phyloP scores from a whole-genome alignment of 2,113 vertebrate genomes.

The Xiphias gladius region DNA sequence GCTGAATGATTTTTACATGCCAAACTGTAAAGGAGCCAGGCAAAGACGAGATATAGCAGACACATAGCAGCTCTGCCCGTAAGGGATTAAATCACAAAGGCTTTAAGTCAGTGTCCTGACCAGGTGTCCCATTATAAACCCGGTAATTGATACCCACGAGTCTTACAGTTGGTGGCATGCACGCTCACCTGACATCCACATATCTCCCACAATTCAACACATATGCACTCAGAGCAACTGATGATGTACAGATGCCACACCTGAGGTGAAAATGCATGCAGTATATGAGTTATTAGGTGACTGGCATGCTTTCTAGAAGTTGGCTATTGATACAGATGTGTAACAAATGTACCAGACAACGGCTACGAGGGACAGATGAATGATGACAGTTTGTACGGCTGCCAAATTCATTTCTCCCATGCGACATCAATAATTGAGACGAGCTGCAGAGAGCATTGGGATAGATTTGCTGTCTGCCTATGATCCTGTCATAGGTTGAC shows the following conservation, averaged over 20 bases:
- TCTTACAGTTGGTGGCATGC: constrained; percentile 43
- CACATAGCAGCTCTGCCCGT: constrained; percentile 42
- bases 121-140: constrained; percentile 59
- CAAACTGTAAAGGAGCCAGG: constrained; percentile 67
- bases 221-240: constrained; percentile 29
- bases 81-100: constrained; percentile 60
- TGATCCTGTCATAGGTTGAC: constrained; percentile 56
- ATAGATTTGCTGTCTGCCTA: constrained; percentile 45
- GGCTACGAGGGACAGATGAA: constrained; percentile 55
- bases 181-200: constrained; percentile 55
- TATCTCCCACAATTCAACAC: constrained; percentile 47
- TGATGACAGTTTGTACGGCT: constrained; percentile 54
- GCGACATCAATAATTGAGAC: constrained; percentile 47
- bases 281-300: constrained; percentile 46
- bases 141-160: constrained; percentile 67
- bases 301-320: constrained; percentile 52
- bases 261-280: constrained; percentile 34
- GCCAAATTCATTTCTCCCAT: constrained; percentile 59
- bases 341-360: constrained; percentile 50
- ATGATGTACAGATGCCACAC: constrained; percentile 55
- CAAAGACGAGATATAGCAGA: constrained; percentile 54
- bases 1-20: constrained; percentile 65
- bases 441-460: constrained; percentile 29
- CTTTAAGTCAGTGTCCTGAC: constrained; percentile 55
- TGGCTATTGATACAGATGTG: constrained; percentile 55